Evolutionary conservation across 2,113 vertebrate genomes (phyloP).

Genomic region (Paradisaea rubra): DNA sequence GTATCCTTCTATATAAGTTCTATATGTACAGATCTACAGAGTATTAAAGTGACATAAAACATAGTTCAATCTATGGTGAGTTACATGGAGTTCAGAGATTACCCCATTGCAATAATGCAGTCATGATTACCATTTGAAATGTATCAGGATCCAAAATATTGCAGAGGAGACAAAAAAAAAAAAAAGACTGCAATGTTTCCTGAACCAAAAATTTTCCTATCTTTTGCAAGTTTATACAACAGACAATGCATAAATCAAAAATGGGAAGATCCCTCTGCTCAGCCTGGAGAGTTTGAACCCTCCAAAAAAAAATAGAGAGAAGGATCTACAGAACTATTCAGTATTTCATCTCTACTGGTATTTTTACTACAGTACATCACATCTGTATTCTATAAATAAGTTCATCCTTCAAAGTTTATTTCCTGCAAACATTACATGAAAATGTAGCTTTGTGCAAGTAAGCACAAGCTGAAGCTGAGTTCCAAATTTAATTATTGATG

Average conservation of each 20-base stretch:
- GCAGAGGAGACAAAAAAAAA: neutral
- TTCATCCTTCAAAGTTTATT: neutral
- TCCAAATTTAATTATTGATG: neutral
- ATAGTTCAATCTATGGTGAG: neutral
- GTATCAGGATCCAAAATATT: neutral
- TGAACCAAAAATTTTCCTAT: neutral
- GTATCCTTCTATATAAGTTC: neutral
- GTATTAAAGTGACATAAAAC: neutral
- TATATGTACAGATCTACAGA: neutral
- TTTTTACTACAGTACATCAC: neutral
- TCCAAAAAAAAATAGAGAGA: neutral
- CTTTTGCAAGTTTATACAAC: neutral
- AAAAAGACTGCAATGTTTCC: neutral
- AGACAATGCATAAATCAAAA: neutral
- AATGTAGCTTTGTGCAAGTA: neutral
- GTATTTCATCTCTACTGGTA: neutral
- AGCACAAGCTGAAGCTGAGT: neutral
- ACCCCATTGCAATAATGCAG: neutral
- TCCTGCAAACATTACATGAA: neutral
- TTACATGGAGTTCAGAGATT: neutral
- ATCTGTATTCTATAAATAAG: neutral
- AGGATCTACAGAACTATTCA: neutral
- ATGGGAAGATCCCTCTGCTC: neutral
- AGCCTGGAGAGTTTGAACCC: neutral
- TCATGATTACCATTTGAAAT: neutral